phyloP scores from a whole-genome alignment of 2,888 invertebrate species.

The Cylloceria caligata region DNA sequence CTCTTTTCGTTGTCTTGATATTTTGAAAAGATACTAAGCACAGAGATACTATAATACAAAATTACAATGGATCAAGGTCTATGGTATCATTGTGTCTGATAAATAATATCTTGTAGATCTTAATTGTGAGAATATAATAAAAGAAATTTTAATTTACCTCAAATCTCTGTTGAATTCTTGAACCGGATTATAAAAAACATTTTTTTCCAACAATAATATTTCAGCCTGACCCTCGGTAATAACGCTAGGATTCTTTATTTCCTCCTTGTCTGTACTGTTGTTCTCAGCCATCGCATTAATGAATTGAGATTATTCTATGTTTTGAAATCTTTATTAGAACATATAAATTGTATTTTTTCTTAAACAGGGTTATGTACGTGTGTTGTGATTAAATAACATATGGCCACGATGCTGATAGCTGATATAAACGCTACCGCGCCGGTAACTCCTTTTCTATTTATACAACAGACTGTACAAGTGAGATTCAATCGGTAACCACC shows the following conservation, averaged over 20 bases:
- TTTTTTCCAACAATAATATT: constrained; percentile 89
- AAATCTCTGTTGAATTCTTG: constrained; percentile 99
- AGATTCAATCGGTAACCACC: too few species aligned
- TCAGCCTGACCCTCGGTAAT: constrained; percentile 93
- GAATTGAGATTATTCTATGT: neutral
- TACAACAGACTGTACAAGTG: neutral
- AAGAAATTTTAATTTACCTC: constrained; percentile 84
- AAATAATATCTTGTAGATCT: neutral
- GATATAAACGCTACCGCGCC: neutral
- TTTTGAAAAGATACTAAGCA: too few species aligned
- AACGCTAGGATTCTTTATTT: constrained; percentile 73
- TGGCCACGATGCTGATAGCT: constrained; percentile 17
- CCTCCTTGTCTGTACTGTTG: constrained; percentile 10
- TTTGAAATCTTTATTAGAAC: neutral
- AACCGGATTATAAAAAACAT: constrained; percentile 99
- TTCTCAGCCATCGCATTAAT: constrained; percentile 27
- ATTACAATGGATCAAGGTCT: too few species aligned
- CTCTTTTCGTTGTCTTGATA: too few species aligned
- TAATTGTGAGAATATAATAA: neutral
- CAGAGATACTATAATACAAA: too few species aligned
- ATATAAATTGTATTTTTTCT: neutral
- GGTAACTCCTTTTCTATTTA: neutral
- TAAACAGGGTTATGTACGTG: neutral
- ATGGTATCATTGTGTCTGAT: too few species aligned
- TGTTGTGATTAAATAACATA: constrained; percentile 19